A percentile compares a stretch with the other conserved stretches of the same genome.
Conservation (phyloP, 2,888 invertebrate species). For the Epicampocera succincta region DNA sequence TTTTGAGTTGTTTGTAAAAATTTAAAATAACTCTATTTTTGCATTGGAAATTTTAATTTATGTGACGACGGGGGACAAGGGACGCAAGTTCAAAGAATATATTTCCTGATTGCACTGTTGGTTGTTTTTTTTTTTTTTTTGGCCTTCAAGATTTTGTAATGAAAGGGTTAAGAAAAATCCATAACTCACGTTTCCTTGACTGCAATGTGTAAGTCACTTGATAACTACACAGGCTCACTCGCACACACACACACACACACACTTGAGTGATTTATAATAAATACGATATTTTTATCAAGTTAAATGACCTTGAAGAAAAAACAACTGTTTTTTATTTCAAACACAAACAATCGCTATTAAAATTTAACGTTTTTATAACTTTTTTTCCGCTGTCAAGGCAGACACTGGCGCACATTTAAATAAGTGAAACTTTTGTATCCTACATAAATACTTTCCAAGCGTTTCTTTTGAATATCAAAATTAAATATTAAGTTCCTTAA, state of each 20-base stretch:
- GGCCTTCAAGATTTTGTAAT: not conserved
- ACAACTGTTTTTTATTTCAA: not conserved
- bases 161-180: conserved; percentile 26
- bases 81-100: too few species aligned
- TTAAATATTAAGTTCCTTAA: conserved; percentile 7
- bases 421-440: not conserved
- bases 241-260: not conserved
- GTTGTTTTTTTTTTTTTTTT: not conserved
- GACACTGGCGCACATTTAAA: not conserved
- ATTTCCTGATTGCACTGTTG: not conserved
- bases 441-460: not conserved
- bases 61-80: too few species aligned
- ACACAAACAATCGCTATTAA: conserved; percentile 1
- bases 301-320: conserved; percentile 48
- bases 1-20: too few species aligned
- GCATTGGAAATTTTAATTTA: too few species aligned
- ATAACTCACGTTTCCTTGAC: conserved; percentile 23
- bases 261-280: conserved; percentile 13
- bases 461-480: not conserved
- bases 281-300: conserved; percentile 30
- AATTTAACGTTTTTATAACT: conserved; percentile 10
- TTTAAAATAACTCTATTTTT: too few species aligned
- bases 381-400: not conserved
- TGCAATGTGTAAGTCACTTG: not conserved
- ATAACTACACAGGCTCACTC: not conserved